Conservation (phyloP, 2,888 invertebrate genomes). For the Agrotis exclamationis region DNA sequence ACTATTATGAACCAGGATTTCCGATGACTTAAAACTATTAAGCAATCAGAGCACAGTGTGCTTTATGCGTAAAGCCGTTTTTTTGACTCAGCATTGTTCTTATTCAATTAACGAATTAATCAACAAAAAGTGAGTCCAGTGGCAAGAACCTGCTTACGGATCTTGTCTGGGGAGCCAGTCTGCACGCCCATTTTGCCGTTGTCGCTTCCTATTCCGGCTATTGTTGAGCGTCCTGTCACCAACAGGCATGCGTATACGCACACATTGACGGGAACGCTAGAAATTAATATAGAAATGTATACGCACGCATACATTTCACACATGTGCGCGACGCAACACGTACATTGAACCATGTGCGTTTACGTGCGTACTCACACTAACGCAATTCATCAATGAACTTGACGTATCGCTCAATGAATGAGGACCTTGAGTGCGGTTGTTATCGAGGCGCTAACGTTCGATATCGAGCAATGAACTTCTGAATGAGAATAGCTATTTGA, state of each 20-base stretch:
- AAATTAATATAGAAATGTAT: slow-evolving; percentile 66
- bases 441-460: slow-evolving; percentile 74
- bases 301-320: slow-evolving; percentile 62
- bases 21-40: slow-evolving; percentile 72
- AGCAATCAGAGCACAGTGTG: slow-evolving; percentile 75
- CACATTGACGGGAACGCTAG: slow-evolving; percentile 64
- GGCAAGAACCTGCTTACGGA: slow-evolving; percentile 85
- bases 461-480: slow-evolving; percentile 83
- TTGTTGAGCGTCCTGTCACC: slow-evolving; percentile 88
- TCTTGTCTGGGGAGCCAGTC: slow-evolving; percentile 83
- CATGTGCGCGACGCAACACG: slow-evolving; percentile 52
- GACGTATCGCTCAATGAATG: slow-evolving; percentile 80
- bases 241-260: slow-evolving; percentile 79
- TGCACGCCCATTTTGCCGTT: slow-evolving; percentile 83
- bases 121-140: slow-evolving; percentile 76
- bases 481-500: slow-evolving; percentile 53
- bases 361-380: slow-evolving; percentile 65
- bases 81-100: slow-evolving; percentile 73
- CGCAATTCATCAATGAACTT: slow-evolving; percentile 84
- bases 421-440: slow-evolving; percentile 85
- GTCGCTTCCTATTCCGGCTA: slow-evolving; percentile 90
- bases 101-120: slow-evolving; percentile 77
- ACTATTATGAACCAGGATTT: slow-evolving; percentile 85
- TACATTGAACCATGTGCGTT: slow-evolving; percentile 48
- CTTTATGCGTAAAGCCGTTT: slow-evolving; percentile 79